Evolutionary conservation across 2,113 vertebrate genomes (phyloP), one percentile per base, ranked within the genome.

Genomic region (Gnathonemus echidnorhynchus): DNA sequence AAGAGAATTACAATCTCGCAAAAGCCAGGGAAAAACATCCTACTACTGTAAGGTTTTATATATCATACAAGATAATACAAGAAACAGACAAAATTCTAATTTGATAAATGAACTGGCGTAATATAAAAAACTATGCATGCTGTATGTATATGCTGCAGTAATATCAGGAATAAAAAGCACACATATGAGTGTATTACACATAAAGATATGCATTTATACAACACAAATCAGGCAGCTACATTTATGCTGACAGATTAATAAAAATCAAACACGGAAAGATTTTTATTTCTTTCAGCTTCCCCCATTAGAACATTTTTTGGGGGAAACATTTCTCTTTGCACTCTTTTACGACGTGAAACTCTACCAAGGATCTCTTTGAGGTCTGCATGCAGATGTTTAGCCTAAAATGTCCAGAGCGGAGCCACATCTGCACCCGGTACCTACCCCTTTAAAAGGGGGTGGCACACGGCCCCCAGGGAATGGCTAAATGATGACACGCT

Each of bases 401-500:
- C n/a, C 62, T 11, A 66, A 62, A 66, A 66, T 66, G 62, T 66
- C 62, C 3, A 1, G n/a, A 66, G n/a, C 9, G 9, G 62, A 66
- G n/a, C n/a, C 39, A 50, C 89, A 48, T 15, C 11, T 46, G 45
- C n/a, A 35, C 35, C 27, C 15, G 17, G 21, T 1, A 27, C 7
- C 39, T 88, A 10, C 5, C 50, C 87, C 86, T 88, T 58, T 90
- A 66, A 90, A 62, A 48, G 42, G 24, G 56, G 8, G 15, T 45
- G 52, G 24, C n/a, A 56, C 66, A 66, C 83, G 88, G 90, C 46
- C 56, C 86, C 45, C 35, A 62, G 49, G 89, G 66, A 89, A 70
- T 42, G 53, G 89, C 58, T 48, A 86, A 77, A 89, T 89, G 48
- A 89, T 90, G 92, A 89, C 90, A 46, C 86, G 92, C 87, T 84